Base-by-base conservation (phyloP, 2,888 invertebrate species). In the Lacanobia oleracea region DNA sequence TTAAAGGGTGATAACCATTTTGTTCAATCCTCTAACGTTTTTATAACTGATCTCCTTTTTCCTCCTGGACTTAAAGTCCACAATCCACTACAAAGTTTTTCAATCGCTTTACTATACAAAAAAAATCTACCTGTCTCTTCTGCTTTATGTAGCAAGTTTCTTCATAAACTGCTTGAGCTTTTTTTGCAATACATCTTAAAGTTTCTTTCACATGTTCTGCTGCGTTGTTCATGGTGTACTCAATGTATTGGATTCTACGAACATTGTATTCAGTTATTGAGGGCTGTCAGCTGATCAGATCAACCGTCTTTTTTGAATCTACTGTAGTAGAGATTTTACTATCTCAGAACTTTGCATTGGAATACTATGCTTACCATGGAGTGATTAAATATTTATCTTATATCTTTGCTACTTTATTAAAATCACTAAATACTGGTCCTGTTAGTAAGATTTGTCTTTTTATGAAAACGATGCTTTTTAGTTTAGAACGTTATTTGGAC, bases 121-220 rank as follows among this genome's bases (percentile, higher is more conserved):
- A 33, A 81, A 75, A 66, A 57, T 43, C 79, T 86, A 86, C 86
- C 86, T 86, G 86, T 83, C 77, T 77, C 56, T 23, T 73, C 50
- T 81, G 69, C 69, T 81, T 79, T 81, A 73, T 81, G 81, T 80
- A 80, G 51, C 10, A 86, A 86, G 79, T 83, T 84, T 81, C 60
- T 84, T 84, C 84, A 80, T 76, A 86, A 84, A 70, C 61, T 72
- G 77, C 81, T 81, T 59, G 69, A 65, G 70, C 3, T 79, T 85
- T 85, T 76, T 84, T 86, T 86, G 77, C 77, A 76, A 81, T 85
- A 83, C 71, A 73, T 85, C 74, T 77, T 74, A 51, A 54, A 80
- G 71, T 75, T 84, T 74, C 68, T 77, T 73, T 54, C 40, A 48
- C 73, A 67, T 75, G 53, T 69, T 72, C 48, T 74, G 70, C 59